Base-by-base conservation (phyloP, 2,888 invertebrate genomes). In the Dicyrtoma fusca region DNA sequence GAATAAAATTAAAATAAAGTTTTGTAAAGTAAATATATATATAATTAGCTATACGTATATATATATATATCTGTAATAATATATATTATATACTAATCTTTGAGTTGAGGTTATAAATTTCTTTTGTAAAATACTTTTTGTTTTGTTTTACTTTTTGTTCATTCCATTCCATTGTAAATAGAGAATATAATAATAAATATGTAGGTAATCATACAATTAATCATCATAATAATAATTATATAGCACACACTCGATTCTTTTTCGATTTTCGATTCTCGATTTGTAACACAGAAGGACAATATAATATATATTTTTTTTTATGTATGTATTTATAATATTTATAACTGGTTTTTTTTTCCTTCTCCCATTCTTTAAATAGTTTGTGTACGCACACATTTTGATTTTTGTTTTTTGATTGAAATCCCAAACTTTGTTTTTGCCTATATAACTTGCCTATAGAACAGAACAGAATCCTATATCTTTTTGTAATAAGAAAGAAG, bases 211-310 rank as follows among this genome's bases (percentile, higher is more conserved):
- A 51, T 51, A 51, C n/a, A 51, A 55, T 55, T 13, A 23, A 63
- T 63, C 47, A 34, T 34, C 34, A 34, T 34, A 3, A 61, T 42
- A 66, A 66, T 63, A 47, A 62, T 57, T 21, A 53, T 64, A 64
- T 69, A 69, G 69, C 69, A 69, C 69, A 69, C 69, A 69, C 61
- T 69, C 69, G 69, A 69, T 69, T 69, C 69, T 45, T 42, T 34
- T 47, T 49, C 57, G 57, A 57, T 57, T 34, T 65, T 69, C 45
- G 57, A 57, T 57, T 34, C 51, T 69, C 45, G 61, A 70, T 70
- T 70, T 70, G 62, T 62, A 70, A 70, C 59, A 70, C 66, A 66
- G 66, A 69, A 69, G 49, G 59, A 64, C 51, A 44, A 42, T 23
- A 64, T 44, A 34, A 42, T 66, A n/a, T n/a, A n/a, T n/a, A n/a